Base-by-base conservation (phyloP, 2,113 vertebrate genomes). In the Romanogobio albipinnatus region DNA sequence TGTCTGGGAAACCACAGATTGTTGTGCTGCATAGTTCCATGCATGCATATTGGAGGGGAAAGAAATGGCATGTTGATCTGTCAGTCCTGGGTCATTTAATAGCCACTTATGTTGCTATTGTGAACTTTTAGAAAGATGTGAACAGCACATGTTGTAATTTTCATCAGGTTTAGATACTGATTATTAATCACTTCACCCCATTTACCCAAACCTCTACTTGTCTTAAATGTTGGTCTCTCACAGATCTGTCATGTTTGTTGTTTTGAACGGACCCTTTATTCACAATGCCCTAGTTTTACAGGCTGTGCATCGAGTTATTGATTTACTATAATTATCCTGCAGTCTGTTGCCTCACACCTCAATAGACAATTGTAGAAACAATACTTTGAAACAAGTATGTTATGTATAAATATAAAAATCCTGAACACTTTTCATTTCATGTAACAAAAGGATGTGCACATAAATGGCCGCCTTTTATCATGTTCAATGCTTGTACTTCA, bases 321-420 rank as follows among this genome's bases (percentile, higher is more conserved):
- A 86, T 86, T 85, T 43, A 77, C 43, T 49, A 4, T 36, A 39
- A 29, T 70, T 62, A 24, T 13, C 11, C 13, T 64, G 29, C 11
- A 1, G 83, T 24, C 79, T 74, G n/a, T 76, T 11, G 4, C 10
- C 47, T 73, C 10, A 53, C 39, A 36, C 17, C 17, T 43, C 24
- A 56, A 7, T n/a, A 24, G 58, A 49, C 29, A 36, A 26, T 43
- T n/a, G 17, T 11, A 73, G 53, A 56, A 14, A 13, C 7, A 76
- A 11, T n/a, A 13, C 11, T 8, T 5, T 51, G 2, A 47, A 59
- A 62, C 58, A 2, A 36, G 22, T 75, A 17, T 51, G 19, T 62
- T 22, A 47, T n/a, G 5, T 53, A 7, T 24, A 36, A 36, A 76
- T 36, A 4, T 45, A 7, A 56, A 47, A 39, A 78, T 17, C 4